phyloP scores from a whole-genome alignment of 2,797 vertebrate genomes.

The Limnodromus scolopaceus region DNA sequence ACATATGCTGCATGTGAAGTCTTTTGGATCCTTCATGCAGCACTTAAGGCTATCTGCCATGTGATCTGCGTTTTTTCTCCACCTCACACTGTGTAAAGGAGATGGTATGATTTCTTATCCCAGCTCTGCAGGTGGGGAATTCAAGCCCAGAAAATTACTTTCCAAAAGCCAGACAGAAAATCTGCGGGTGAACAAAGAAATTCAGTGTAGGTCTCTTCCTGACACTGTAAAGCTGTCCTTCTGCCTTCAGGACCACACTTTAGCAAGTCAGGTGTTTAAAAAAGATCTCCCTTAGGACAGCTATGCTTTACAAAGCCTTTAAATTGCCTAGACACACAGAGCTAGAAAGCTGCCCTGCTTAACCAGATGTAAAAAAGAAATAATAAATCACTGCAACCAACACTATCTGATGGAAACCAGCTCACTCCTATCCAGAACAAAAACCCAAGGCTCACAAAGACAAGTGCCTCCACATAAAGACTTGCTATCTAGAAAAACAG shows the following conservation, averaged over 20 bases:
- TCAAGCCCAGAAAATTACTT: conserved; percentile 38
- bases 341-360: not conserved
- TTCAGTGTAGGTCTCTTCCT: not conserved
- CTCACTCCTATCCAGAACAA: not conserved
- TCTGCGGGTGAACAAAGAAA: not conserved
- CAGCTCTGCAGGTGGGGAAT: conserved; percentile 1
- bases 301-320: not conserved
- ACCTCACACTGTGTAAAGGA: not conserved
- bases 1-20: not conserved
- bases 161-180: conserved; percentile 43
- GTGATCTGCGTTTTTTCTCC: not conserved
- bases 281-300: not conserved
- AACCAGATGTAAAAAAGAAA: not conserved
- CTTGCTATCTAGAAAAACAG: conserved; percentile 43
- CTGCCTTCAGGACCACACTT: conserved; percentile 4
- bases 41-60: not conserved
- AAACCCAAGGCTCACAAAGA: not conserved
- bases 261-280: not conserved
- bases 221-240: not conserved
- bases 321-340: not conserved
- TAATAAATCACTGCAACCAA: not conserved
- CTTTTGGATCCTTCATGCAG: not conserved
- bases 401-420: not conserved
- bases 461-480: not conserved
- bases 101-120: conserved; percentile 32